Evolutionary conservation across 2,888 invertebrate species (phyloP), one percentile per base, ranked within the genome.

Genomic region (Meiosimyza platycephala): DNA sequence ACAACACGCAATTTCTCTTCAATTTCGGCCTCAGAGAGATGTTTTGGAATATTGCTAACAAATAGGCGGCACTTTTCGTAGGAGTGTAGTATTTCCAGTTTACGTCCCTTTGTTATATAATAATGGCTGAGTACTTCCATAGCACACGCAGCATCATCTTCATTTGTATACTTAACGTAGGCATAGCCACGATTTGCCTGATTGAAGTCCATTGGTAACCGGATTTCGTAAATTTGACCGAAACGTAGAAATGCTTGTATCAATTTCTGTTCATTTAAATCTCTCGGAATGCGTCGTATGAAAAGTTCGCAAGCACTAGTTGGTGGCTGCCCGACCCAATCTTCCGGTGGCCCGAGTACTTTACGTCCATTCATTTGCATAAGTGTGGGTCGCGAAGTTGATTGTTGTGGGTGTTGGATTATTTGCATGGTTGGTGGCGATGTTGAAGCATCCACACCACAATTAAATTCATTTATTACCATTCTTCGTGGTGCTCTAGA

Each of bases 191-290:
- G 79, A 70, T 82, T 82, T 2, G 74, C 72, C 18, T 82, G 78
- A 70, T 79, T 79, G 69, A 81, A 83, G 62, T 84, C 83, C 73
- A 83, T 80, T 12, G 83, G 81, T 1, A 84, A 72, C 1, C 84
- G 80, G 54, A 84, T 81, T 71, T 83, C 81, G 62, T 84, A 84
- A n/a, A 84, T 80, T 16, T 75, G 73, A 0, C 84, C 84, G 69
- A 83, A 84, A 6, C 81, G 78, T 13, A 80, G 64, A 72, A 84
- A 83, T 11, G 80, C 80, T 4, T 79, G 74, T 6, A 84, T 28
- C 1, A 84, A 74, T 11, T 76, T 77, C 3, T 79, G 72, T 66
- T 82, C 83, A 48, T 76, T 74, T 6, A 82, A 60, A 51, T 78
- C 73, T 16, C 78, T 78, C 6, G 84, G 83, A 13, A 84, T 81